Evolutionary conservation across 1,140 invertebrate species (phyloP).

Genomic region (Trissolcus basalis): DNA sequence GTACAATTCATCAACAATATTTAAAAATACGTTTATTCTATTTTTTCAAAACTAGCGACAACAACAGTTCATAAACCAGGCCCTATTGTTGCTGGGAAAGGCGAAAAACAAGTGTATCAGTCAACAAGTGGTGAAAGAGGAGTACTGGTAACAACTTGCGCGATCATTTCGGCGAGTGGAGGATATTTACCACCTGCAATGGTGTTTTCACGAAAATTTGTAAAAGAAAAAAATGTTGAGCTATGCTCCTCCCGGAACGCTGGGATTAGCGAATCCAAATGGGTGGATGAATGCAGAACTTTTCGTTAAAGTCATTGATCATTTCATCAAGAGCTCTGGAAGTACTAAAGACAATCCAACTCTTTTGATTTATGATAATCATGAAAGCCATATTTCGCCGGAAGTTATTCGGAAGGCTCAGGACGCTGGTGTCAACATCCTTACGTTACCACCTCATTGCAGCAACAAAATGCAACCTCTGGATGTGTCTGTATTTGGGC

Average conservation of each 20-base stretch:
- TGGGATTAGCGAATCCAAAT: slow-evolving; percentile 68
- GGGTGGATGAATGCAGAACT: slow-evolving; percentile 75
- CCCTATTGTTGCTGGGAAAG: slow-evolving; percentile 66
- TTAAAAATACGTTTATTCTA: slow-evolving; percentile 11
- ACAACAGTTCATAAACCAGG: slow-evolving; percentile 59
- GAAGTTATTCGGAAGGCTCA: slow-evolving; percentile 48
- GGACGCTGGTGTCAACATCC: slow-evolving; percentile 62
- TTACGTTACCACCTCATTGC: slow-evolving; percentile 69
- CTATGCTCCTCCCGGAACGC: slow-evolving; percentile 65
- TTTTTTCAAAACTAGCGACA: slow-evolving; percentile 29
- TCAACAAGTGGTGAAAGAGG: slow-evolving; percentile 66
- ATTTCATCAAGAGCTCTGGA: slow-evolving; percentile 28
- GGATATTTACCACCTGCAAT: slow-evolving; percentile 66
- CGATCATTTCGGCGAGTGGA: slow-evolving; percentile 62
- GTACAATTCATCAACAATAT: slow-evolving; percentile 2
- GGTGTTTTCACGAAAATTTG: slow-evolving; percentile 67
- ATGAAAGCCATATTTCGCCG: slow-evolving; percentile 51
- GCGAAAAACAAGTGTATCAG: slow-evolving; percentile 67
- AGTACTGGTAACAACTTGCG: slow-evolving; percentile 63
- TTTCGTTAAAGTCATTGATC: slow-evolving; percentile 62
- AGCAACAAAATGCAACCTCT: slow-evolving; percentile 74
- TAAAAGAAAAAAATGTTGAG: slow-evolving; percentile 59
- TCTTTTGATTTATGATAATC: slow-evolving; percentile 53
- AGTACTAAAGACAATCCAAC: slow-evolving; percentile 19
- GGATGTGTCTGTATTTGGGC: slow-evolving; percentile 69